Base-by-base conservation (phyloP, 92 coral and sea anemone species). In the Porites divaricata region DNA sequence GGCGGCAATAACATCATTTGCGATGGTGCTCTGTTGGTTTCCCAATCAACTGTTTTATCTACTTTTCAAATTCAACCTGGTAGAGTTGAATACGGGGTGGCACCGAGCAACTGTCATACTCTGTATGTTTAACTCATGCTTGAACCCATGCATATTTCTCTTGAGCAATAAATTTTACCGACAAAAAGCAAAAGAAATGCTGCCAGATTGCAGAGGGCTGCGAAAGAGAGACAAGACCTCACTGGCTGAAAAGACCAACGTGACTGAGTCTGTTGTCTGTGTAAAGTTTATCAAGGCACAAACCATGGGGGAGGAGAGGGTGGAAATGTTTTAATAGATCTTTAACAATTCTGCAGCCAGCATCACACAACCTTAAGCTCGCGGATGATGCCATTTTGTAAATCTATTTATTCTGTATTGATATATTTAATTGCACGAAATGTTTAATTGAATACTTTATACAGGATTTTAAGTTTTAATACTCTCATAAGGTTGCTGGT, bases 31-130 rank as follows among this genome's bases (percentile, higher is more conserved):
- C 15, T 94, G 98, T 83, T 94, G 98, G 98, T 58, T 88, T 24
- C 95, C 98, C 0, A 94, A 89, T 69, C 98, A 94, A 67, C 9
- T 90, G 8, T 92, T 87, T 69, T 94, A 89, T 69, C 67, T 94
- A 48, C 83, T 90, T 41, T 93, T 83, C 52, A 93, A 94, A 83
- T 90, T 94, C 64, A 72, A 81, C 59, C 76, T 86, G 49, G 88
- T 89, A 6, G 79, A 87, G 24, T 84, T 92, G 35, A 85, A 92
- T 79, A 88, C 88, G 4, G n/a, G 48, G 35, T 91, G 92, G 92
- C 92, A 91, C 77, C 63, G 77, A 69, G 84, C 81, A 10, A 85
- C 94, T 41, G 92, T 81, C 2, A 81, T 91, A 6, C 15, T 88
- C 22, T 91, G 92, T 66, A 91, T 81, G 85, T 79, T 66, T 26